Conservation (phyloP, 2,797 vertebrate genomes). For the Paedocypris micromegethes region DNA sequence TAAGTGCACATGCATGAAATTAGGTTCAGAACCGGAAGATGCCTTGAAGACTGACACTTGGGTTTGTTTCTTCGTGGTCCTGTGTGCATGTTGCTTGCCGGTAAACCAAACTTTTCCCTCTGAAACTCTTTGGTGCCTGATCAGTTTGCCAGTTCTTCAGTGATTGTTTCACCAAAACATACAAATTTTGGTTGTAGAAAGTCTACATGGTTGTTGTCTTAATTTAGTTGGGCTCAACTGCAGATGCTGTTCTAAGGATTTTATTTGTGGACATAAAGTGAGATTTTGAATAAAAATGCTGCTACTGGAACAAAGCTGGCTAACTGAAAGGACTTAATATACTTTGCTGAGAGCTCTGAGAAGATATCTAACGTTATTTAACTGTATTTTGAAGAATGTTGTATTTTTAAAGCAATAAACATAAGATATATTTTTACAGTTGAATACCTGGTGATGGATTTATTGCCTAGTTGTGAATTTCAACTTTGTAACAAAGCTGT, state of each 20-base stretch:
- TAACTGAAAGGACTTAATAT: not conserved
- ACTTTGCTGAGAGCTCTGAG: constrained; percentile 22
- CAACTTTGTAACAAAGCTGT: no score
- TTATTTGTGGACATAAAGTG: no score
- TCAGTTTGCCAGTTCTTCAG: not conserved
- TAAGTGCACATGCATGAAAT: constrained; percentile 14
- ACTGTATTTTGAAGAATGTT: constrained; percentile 42
- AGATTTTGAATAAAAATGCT: constrained; percentile 12
- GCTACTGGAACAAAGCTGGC: constrained; percentile 9
- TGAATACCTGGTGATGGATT: constrained; percentile 2
- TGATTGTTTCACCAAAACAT: not conserved
- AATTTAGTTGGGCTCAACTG: no score
- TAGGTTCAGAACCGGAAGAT: constrained; percentile 10
- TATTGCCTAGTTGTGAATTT: no score
- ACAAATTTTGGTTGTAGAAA: no score
- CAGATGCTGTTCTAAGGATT: no score
- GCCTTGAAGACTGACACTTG: constrained; percentile 27
- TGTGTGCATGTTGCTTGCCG: constrained; percentile 22
- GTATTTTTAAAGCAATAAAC: constrained; percentile 49
- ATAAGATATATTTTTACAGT: constrained; percentile 39
- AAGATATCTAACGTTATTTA: constrained; percentile 14
- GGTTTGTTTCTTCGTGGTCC: constrained; percentile 14
- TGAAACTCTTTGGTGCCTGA: constrained; percentile 28
- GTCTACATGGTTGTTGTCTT: no score
- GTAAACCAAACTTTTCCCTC: not conserved